These are phyloP conservation scores for Ctena decussata DNA, from an alignment of 2,888 invertebrate species.

Conservation along the genomic window DNA sequence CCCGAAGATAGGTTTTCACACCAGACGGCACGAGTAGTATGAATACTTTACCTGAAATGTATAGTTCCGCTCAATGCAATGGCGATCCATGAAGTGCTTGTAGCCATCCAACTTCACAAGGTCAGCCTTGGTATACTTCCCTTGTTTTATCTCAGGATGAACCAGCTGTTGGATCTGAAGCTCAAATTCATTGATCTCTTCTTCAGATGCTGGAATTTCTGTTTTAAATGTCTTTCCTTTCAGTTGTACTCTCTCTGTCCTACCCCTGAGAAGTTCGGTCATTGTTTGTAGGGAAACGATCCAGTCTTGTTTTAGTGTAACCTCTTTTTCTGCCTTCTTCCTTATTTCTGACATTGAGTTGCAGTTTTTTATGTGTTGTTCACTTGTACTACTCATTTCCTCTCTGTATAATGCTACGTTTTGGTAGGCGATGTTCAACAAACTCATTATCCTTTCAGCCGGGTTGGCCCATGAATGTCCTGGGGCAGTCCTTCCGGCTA, in stretches of 20 bases:
- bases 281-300: slow-evolving; percentile 9
- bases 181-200: background rate
- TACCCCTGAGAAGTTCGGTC: background rate
- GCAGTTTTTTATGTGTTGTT: background rate
- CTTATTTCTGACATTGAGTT: background rate
- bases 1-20: background rate
- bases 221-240: background rate
- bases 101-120: background rate
- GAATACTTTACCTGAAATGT: background rate
- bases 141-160: background rate
- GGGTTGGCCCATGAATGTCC: slow-evolving; percentile 59
- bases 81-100: background rate
- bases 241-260: background rate
- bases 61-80: background rate
- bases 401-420: slow-evolving; percentile 32
- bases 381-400: slow-evolving; percentile 7
- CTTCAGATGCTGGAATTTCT: background rate
- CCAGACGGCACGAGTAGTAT: background rate
- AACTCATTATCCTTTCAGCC: slow-evolving; percentile 57
- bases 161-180: background rate
- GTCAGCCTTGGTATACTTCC: background rate
- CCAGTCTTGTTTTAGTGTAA: slow-evolving; percentile 31
- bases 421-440: slow-evolving; percentile 30
- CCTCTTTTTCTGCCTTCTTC: slow-evolving; percentile 23
- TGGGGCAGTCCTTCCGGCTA: slow-evolving; percentile 59